These are phyloP conservation scores for Ammospiza nelsoni DNA, from an alignment of 2,113 vertebrate species.

Conservation along the genomic window DNA sequence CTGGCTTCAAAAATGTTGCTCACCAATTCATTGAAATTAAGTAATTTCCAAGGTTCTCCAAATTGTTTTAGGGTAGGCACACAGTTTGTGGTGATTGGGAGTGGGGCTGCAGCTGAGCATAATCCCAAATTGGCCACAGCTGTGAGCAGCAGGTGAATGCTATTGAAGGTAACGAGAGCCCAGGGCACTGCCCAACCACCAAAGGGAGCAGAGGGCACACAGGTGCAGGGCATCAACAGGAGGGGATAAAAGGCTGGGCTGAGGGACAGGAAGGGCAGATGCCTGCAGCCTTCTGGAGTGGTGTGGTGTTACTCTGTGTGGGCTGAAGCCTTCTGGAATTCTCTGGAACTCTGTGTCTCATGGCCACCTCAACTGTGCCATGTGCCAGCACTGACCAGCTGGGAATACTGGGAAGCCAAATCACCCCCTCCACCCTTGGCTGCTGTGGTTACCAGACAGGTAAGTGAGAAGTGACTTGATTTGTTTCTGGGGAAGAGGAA, in stretches of 20 bases:
- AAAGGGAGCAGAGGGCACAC: neutral
- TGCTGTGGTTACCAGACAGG: too few relatives aligned
- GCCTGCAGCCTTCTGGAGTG: neutral
- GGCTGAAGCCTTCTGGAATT: neutral
- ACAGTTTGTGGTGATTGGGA: neutral
- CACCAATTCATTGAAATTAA: neutral
- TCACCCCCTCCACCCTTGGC: too few relatives aligned
- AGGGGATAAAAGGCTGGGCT: neutral
- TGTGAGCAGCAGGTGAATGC: accelerated
- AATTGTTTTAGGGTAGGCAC: neutral
- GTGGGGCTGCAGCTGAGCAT: neutral
- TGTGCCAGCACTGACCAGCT: too few relatives aligned
- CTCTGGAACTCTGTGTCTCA: too few relatives aligned
- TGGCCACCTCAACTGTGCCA: too few relatives aligned
- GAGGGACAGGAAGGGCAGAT: neutral
- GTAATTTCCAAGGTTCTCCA: neutral
- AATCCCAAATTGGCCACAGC: neutral
- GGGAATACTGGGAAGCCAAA: too few relatives aligned
- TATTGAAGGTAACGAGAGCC: neutral
- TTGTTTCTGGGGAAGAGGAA: too few relatives aligned
- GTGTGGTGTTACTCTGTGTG: neutral
- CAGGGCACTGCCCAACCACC: neutral
- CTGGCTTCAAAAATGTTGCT: neutral
- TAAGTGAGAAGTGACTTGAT: too few relatives aligned
- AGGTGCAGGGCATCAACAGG: neutral